Evolutionary conservation across 2,113 vertebrate species (phyloP), one percentile per base, ranked within the genome.

Genomic region (Pogonocichla stellata): DNA sequence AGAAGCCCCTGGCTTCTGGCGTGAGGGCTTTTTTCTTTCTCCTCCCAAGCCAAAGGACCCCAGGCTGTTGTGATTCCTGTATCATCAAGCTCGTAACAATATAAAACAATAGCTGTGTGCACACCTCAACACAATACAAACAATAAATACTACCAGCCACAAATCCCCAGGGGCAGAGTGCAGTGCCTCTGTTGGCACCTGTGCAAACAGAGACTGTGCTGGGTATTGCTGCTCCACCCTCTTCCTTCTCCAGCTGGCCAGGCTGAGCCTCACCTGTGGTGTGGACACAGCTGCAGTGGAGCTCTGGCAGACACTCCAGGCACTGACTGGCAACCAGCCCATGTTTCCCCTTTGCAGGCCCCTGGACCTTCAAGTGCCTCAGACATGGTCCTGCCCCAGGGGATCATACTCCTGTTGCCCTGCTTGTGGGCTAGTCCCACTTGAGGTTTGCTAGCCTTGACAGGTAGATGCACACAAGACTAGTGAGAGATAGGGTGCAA

Each of bases 391-490:
- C 47, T 38, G 38, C 47, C 62, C 34, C 28, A 50, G 42, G 19
- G 47, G 38, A 25, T 74, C 15, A 2, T 45, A 1, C 14, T 66
- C 36, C 33, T 57, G 0, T 8, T 62, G 65, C 34, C 31, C 23
- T 61, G 18, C 36, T 45, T 8, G 4, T 8, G 45, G 31, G 16
- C 22, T 79, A 15, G n/a, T 66, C 29, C 43, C 19, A 8, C n/a
- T 6, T 62, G 45, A 20, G 36, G 10, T 51, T 61, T 80, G 47
- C 70, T 31, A 7, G 22, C 31, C 5, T 19, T 62, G 61, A 18
- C 22, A 9, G 2, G 1, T 28, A 9, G 2, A 0, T 26, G 14
- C 5, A 18, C 22, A 10, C 9, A 33, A 47, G 43, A 23, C 8
- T 8, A 2, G 31, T 61, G 66, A 28, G 65, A 66, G 66, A 28